Evolutionary conservation across 1,140 invertebrate species (phyloP).

Genomic region (Trachymyrmex septentrionalis): DNA sequence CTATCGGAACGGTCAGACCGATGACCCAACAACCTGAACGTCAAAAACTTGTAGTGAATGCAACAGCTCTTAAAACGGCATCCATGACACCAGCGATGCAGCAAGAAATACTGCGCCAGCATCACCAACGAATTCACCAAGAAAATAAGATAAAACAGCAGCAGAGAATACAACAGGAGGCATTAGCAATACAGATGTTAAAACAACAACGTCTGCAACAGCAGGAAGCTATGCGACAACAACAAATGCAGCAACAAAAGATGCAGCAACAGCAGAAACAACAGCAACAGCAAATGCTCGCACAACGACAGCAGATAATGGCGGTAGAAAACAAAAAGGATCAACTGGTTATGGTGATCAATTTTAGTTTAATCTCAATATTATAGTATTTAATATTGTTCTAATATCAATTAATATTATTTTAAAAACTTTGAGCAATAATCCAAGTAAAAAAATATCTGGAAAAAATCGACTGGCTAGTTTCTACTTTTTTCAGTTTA

Average conservation of each 20-base stretch:
- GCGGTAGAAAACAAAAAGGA: constrained; percentile 81
- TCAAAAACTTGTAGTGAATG: constrained; percentile 83
- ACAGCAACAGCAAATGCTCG: constrained; percentile 80
- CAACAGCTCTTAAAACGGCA: constrained; percentile 80
- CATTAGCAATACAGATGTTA: constrained; percentile 81
- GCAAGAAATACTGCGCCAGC: constrained; percentile 79
- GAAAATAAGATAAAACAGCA: constrained; percentile 82
- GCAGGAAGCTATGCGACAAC: constrained; percentile 83
- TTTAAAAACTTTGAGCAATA: too few species aligned
- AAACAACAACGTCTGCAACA: constrained; percentile 86
- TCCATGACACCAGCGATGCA: constrained; percentile 81
- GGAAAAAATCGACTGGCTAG: too few species aligned
- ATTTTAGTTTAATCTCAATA: neutral
- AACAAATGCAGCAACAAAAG: constrained; percentile 77
- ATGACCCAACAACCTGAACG: constrained; percentile 86
- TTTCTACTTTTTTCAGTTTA: too few species aligned
- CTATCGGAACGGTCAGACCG: constrained; percentile 87
- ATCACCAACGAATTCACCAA: constrained; percentile 80
- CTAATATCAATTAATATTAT: neutral
- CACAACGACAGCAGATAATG: constrained; percentile 73
- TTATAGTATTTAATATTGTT: neutral
- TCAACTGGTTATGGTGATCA: constrained; percentile 74
- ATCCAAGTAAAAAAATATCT: too few species aligned
- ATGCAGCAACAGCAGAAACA: constrained; percentile 79
- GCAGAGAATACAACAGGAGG: constrained; percentile 78